These are phyloP conservation scores for Drosophila bifasciata DNA, from an alignment of 1,140 invertebrate species.

Conservation along the genomic window DNA sequence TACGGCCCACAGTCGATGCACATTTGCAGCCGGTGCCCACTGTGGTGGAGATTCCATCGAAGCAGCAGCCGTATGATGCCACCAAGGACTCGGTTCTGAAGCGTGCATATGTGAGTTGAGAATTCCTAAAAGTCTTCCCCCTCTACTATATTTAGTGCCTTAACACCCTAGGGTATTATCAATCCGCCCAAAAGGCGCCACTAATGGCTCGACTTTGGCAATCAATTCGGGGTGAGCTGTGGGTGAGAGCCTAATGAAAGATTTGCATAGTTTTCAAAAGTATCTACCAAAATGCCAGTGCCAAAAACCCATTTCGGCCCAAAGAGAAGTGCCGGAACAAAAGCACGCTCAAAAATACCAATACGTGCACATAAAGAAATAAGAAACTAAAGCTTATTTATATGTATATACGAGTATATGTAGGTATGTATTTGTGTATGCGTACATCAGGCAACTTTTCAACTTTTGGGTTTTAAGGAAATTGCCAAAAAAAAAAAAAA, in stretches of 20 bases:
- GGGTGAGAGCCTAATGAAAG: slow-evolving; percentile 35
- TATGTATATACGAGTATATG: slow-evolving; percentile 19
- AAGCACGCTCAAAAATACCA: neutral
- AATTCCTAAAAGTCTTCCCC: neutral
- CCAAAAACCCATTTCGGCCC: slow-evolving; percentile 47
- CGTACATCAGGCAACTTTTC: slow-evolving; percentile 63
- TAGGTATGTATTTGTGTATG: too few relatives aligned
- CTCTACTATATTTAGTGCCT: neutral
- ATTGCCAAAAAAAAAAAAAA: too few relatives aligned
- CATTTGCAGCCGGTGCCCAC: slow-evolving; percentile 96
- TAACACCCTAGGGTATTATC: slow-evolving; percentile 41
- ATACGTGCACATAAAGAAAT: slow-evolving; percentile 24
- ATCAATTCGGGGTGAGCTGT: slow-evolving; percentile 11
- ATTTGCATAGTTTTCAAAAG: slow-evolving; percentile 44
- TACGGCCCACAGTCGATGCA: slow-evolving; percentile 96
- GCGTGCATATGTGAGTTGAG: slow-evolving; percentile 91
- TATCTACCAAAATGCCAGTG: slow-evolving; percentile 38
- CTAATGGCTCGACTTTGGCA: slow-evolving; percentile 24
- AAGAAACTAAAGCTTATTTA: slow-evolving; percentile 38
- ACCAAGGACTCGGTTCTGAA: slow-evolving; percentile 98
- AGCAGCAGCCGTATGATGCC: slow-evolving; percentile 99
- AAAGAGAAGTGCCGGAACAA: slow-evolving; percentile 15
- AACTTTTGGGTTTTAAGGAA: slow-evolving; percentile 75
- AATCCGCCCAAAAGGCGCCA: slow-evolving; percentile 26
- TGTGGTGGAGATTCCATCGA: slow-evolving; percentile 99